These are phyloP conservation scores for Semicossyphus pulcher DNA, from an alignment of 2,113 vertebrate genomes.

Conservation along the genomic window DNA sequence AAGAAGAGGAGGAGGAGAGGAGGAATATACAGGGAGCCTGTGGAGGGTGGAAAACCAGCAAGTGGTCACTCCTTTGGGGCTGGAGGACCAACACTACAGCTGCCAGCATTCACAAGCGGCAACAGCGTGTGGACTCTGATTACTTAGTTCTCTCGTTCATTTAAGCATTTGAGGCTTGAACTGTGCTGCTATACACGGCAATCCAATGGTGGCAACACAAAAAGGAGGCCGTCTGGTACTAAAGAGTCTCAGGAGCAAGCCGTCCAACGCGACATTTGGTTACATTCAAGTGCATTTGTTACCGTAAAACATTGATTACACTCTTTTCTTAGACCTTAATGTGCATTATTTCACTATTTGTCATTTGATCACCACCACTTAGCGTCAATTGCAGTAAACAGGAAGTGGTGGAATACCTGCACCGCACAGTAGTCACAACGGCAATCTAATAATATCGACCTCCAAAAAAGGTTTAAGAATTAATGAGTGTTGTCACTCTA, in stretches of 20 bases:
- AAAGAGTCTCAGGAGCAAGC: constrained; percentile 27
- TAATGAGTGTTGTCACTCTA: constrained; percentile 23
- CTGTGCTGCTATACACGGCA: constrained; percentile 29
- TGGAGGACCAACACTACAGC: constrained; percentile 48
- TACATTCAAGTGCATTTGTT: constrained; percentile 23
- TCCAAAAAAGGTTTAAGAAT: constrained; percentile 12
- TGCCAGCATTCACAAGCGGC: constrained; percentile 59
- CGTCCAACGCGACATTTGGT: constrained; percentile 37
- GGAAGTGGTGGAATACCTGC: constrained; percentile 34
- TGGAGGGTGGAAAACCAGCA: constrained; percentile 71
- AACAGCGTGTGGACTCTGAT: constrained; percentile 40
- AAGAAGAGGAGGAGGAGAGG: constrained; percentile 62
- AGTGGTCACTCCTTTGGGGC: constrained; percentile 56
- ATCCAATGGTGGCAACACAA: constrained; percentile 26
- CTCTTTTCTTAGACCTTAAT: constrained; percentile 37
- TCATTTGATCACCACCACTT: constrained; percentile 43
- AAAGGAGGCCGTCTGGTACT: not conserved
- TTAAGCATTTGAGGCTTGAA: constrained; percentile 41
- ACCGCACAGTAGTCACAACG: constrained; percentile 4
- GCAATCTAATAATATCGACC: constrained; percentile 34
- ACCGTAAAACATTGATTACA: constrained; percentile 30
- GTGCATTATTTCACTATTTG: constrained; percentile 20
- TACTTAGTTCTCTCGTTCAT: constrained; percentile 43
- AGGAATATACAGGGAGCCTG: constrained; percentile 66
- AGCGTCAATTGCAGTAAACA: constrained; percentile 24